A percentile compares a stretch with the other conserved stretches of the same genome.
Evolutionary conservation across 1,140 invertebrate species (phyloP).

Genomic region (Papilio glaucus): DNA sequence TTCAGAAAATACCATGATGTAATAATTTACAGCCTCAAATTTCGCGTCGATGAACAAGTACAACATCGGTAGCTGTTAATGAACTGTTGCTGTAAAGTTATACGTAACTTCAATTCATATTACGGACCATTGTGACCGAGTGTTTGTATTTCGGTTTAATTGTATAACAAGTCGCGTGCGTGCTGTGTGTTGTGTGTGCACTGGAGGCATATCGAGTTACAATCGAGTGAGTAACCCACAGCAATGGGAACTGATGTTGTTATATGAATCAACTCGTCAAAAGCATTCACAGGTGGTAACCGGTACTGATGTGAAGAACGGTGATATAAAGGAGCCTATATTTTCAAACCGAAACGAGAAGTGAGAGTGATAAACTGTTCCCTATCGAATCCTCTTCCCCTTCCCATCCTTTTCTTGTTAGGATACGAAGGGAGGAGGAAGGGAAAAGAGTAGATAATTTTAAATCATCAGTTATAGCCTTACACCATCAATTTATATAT

Average conservation of each 20-base stretch:
- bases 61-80: background rate
- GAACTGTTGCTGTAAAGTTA: background rate
- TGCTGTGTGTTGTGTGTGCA: background rate
- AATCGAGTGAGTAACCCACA: background rate
- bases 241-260: background rate
- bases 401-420: too few species aligned
- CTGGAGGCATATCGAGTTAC: background rate
- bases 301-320: background rate
- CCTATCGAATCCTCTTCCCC: too few species aligned
- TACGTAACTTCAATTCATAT: constrained; percentile 3
- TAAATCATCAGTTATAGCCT: background rate
- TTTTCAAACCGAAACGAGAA: too few species aligned
- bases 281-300: background rate
- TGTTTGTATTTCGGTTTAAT: constrained; percentile 10
- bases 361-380: too few species aligned
- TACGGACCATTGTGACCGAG: background rate
- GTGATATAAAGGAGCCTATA: background rate
- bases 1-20: too few species aligned
- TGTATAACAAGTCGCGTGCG: background rate
- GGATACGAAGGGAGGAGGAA: too few species aligned
- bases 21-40: too few species aligned
- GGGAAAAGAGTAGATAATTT: too few species aligned
- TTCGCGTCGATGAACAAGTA: too few species aligned
- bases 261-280: background rate
- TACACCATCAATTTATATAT: background rate